These are phyloP conservation scores for Coboldia fuscipes DNA, from an alignment of 1,140 invertebrate genomes.

Conservation along the genomic window DNA sequence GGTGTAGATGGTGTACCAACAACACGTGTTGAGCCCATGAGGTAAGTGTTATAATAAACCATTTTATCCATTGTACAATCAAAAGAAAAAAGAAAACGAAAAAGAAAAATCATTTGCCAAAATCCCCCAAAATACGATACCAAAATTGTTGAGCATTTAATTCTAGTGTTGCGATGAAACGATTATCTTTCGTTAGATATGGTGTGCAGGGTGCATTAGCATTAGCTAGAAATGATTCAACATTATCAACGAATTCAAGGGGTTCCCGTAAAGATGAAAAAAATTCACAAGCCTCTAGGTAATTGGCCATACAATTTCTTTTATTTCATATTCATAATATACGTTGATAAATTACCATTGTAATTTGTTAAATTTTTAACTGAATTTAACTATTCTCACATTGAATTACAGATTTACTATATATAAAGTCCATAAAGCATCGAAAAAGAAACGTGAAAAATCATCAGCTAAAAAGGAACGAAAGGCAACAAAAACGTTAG, in stretches of 20 bases:
- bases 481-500: constrained; percentile 97
- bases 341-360: too few species aligned
- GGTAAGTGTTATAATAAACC: constrained; percentile 9
- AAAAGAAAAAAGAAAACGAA: too few species aligned
- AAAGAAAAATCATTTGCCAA: too few species aligned
- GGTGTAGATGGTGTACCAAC: constrained; percentile 11
- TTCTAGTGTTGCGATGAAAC: constrained; percentile 19
- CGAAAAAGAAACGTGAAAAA: constrained; percentile 82
- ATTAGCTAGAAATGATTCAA: constrained; percentile 21
- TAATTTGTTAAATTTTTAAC: too few species aligned
- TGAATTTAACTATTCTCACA: background rate
- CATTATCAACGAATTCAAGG: constrained; percentile 21
- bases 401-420: constrained; percentile 54
- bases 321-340: too few species aligned
- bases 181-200: constrained; percentile 20
- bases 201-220: constrained; percentile 21
- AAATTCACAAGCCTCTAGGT: constrained; percentile 22
- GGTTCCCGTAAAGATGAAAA: constrained; percentile 21
- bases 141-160: background rate
- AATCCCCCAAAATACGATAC: too few species aligned
- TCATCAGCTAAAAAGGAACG: constrained; percentile 88
- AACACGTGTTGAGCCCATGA: constrained; percentile 19
- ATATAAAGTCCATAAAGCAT: constrained; percentile 85
- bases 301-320: constrained; percentile 2
- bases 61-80: background rate